These are phyloP conservation scores for Xerus inauris DNA, from an alignment of 2,113 vertebrate genomes.

Conservation along the genomic window DNA sequence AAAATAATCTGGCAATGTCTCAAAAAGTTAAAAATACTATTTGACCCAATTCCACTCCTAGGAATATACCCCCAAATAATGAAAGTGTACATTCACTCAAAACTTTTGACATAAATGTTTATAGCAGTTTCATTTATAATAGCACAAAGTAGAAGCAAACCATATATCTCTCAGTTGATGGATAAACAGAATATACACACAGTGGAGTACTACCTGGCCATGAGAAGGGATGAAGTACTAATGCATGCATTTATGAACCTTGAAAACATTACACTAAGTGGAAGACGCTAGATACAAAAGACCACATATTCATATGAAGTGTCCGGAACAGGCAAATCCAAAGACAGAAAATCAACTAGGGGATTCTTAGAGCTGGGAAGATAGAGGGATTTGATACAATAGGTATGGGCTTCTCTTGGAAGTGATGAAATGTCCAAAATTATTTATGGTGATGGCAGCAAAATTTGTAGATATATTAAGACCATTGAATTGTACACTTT, in stretches of 20 bases:
- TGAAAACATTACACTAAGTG: neutral
- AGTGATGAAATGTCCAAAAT: neutral
- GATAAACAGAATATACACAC: neutral
- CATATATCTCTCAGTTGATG: neutral
- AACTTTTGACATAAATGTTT: neutral
- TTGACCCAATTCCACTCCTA: neutral
- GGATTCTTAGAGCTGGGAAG: neutral
- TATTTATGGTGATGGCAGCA: neutral
- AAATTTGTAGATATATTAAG: neutral
- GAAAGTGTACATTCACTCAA: neutral
- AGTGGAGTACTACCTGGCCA: too few relatives aligned
- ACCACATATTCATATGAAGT: neutral
- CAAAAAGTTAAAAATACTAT: neutral
- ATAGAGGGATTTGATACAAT: neutral
- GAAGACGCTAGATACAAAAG: neutral
- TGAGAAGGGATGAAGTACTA: neutral
- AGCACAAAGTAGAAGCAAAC: neutral
- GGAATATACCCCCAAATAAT: neutral
- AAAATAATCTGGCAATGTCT: neutral
- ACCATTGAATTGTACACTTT: neutral
- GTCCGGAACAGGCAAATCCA: too few relatives aligned
- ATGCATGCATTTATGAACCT: neutral
- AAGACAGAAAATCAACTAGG: too few relatives aligned
- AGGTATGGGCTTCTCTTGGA: too few relatives aligned
- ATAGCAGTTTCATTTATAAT: neutral